A percentile compares a stretch with the other conserved stretches of the same genome.
Conservation (phyloP, 2,113 vertebrate genomes). For the Mus spicilegus region DNA sequence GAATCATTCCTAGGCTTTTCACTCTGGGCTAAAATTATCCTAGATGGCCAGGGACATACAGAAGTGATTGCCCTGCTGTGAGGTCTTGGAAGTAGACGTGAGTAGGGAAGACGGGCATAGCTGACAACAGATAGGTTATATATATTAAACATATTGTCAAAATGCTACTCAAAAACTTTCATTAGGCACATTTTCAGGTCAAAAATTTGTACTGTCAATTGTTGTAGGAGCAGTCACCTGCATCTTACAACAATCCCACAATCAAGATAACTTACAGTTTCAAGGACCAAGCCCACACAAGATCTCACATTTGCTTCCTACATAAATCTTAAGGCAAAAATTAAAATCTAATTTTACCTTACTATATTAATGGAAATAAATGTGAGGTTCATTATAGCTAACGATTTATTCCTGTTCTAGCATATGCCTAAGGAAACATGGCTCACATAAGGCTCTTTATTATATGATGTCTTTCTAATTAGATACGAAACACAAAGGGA, state of each 20-base stretch:
- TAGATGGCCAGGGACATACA: not conserved
- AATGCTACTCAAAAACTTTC: not conserved
- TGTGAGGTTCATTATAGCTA: not conserved
- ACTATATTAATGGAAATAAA: constrained; percentile 9
- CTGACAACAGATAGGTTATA: not conserved
- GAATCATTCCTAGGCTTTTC: not conserved
- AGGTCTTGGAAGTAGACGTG: not conserved
- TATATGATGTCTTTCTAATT: constrained; percentile 45
- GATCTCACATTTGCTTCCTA: not conserved
- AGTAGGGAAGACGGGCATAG: not conserved
- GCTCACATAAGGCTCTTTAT: constrained; percentile 13
- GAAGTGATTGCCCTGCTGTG: not conserved
- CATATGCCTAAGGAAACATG: not conserved
- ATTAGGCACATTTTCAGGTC: not conserved
- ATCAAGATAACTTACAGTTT: not conserved
- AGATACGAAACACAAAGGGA: constrained; percentile 44
- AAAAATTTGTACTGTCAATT: not conserved
- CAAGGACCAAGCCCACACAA: not conserved
- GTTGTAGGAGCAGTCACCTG: not conserved
- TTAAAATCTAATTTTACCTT: constrained; percentile 4
- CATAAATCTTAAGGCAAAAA: constrained; percentile 8
- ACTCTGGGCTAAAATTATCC: not conserved
- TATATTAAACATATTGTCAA: not conserved
- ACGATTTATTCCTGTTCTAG: constrained; percentile 1
- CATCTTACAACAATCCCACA: not conserved